These are phyloP conservation scores for Typhlichthys eigenmanni DNA, from an alignment of 2,797 vertebrate genomes.

Conservation along the genomic window DNA sequence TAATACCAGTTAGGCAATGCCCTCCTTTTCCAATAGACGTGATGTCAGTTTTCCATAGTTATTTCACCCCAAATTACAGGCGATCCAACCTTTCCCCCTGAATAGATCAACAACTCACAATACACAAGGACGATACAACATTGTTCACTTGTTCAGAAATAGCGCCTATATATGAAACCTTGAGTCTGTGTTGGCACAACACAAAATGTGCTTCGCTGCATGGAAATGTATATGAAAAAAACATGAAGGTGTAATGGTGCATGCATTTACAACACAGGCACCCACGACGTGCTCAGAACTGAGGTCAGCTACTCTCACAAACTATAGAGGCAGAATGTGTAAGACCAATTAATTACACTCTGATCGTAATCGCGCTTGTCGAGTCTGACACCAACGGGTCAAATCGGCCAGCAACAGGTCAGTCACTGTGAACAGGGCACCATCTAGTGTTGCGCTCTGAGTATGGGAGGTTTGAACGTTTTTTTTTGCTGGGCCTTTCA, in stretches of 20 bases:
- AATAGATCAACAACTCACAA: slow-evolving; percentile 25
- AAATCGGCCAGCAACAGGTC: slow-evolving; percentile 56
- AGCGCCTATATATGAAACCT: slow-evolving; percentile 2
- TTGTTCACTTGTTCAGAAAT: slow-evolving; percentile 10
- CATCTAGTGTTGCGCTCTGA: slow-evolving; percentile 67
- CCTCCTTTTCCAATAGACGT: slow-evolving; percentile 54
- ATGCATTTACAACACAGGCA: slow-evolving; percentile 35
- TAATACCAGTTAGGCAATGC: slow-evolving; percentile 47
- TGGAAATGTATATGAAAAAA: slow-evolving; percentile 58
- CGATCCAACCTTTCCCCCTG: slow-evolving; percentile 44
- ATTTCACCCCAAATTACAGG: slow-evolving; percentile 51
- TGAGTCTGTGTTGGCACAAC: slow-evolving; percentile 18
- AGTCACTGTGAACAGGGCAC: slow-evolving; percentile 65
- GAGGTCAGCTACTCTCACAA: not conserved
- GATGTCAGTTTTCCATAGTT: slow-evolving; percentile 65
- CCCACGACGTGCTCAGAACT: not conserved
- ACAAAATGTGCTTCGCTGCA: slow-evolving; percentile 27
- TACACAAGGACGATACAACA: not conserved
- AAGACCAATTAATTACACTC: not conserved
- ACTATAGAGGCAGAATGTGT: too few species aligned
- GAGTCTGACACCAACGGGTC: slow-evolving; percentile 32
- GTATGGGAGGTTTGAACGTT: slow-evolving; percentile 13
- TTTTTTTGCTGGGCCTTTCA: too few species aligned
- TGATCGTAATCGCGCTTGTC: too few species aligned
- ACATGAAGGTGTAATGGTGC: slow-evolving; percentile 41